Evolutionary conservation across 1,140 invertebrate genomes (phyloP), one percentile per base, ranked within the genome.

Genomic region (Adoxophyes honmai): DNA sequence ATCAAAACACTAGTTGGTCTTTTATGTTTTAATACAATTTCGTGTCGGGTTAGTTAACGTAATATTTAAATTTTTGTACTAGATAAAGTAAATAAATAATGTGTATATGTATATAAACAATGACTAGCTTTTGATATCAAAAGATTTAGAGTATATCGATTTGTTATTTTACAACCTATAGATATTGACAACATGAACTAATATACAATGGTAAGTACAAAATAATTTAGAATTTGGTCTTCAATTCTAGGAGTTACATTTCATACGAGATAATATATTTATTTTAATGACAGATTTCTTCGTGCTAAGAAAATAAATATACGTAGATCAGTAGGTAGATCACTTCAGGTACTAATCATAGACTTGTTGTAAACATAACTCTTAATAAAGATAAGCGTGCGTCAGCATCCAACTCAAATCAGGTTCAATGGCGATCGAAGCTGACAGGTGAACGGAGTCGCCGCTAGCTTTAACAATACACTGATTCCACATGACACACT

Each of bases 1-100:
- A 88, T 88, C 81, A 88, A 86, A 88, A 86, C 78, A 86, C 82
- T 74, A 56, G 69, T 85, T 75, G 75, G 73, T 84, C 81, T 88
- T 85, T 88, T 84, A 85, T 74, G 73, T 80, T 88, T 88, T 86
- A 88, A 86, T 76, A 75, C 69, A 81, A 75, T 78, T 76, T 75
- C 75, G 73, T 73, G 70, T 62, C 68, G 60, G 73, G 82, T 83
- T 88, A 85, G 78, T 80, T 69, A 57, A 68, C 67, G 75, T 70
- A 69, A 78, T 64, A 28, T 28, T 28, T n/a, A 59, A 76, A 74
- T 70, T 59, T 82, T 87, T 82, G 78, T 85, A 86, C 74, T 85
- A 28, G 21, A 66, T 73, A 64, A 54, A 75, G 81, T 68, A 75
- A 74, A 75, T 60, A 58, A 58, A 66, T 64, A 66, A 52, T 18